Conservation (phyloP, 2,888 invertebrate genomes). For the Isoperla grammatica region DNA sequence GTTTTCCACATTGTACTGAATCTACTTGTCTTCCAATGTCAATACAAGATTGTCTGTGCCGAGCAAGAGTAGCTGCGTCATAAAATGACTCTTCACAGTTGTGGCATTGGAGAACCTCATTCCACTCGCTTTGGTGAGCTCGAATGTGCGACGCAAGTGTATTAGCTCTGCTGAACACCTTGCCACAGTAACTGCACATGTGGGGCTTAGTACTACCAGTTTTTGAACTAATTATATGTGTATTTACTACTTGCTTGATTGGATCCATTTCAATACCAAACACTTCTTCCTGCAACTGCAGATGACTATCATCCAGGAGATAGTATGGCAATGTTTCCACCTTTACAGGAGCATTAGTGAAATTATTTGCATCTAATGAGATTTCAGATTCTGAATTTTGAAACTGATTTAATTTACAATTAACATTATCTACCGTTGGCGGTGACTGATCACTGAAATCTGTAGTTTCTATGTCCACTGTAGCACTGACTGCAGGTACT, state of each 20-base stretch:
- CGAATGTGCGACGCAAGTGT: slow-evolving; percentile 5
- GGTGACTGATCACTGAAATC: background rate
- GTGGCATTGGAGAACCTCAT: background rate
- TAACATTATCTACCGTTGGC: too few species aligned
- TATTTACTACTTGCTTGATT: too few species aligned
- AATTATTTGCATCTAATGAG: background rate
- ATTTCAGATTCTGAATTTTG: background rate
- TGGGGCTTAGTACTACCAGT: background rate
- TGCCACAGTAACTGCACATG: slow-evolving; percentile 7
- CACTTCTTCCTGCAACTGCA: too few species aligned
- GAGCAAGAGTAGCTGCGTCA: background rate
- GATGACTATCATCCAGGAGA: background rate
- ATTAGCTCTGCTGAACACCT: slow-evolving; percentile 7
- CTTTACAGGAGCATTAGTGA: background rate
- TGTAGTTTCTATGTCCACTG: slow-evolving; percentile 10
- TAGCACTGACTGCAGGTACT: background rate
- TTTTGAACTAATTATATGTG: too few species aligned
- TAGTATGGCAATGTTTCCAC: background rate
- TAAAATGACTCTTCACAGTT: slow-evolving; percentile 12
- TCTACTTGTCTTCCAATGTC: too few species aligned
- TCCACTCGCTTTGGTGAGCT: slow-evolving; percentile 1
- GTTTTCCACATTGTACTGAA: too few species aligned
- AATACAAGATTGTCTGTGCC: background rate
- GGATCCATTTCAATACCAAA: too few species aligned
- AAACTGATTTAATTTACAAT: background rate